Base-by-base conservation (phyloP, 2,888 invertebrate species). In the Philereme transversata region DNA sequence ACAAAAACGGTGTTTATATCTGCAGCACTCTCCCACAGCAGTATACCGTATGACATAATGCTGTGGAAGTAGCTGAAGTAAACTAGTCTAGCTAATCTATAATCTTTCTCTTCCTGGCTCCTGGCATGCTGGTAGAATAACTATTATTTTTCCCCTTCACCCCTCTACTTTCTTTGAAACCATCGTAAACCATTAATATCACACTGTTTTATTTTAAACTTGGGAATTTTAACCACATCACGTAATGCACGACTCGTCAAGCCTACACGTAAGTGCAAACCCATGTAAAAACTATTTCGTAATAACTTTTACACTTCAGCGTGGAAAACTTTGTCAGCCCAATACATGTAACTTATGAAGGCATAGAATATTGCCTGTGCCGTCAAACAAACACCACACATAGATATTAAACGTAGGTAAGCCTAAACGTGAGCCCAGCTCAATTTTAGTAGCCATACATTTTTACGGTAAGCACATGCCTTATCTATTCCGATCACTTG, bases 381-480 rank as follows among this genome's bases (percentile, higher is more conserved):
- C 35, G 35, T 56, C 45, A 51, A 51, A 46, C 45, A 51, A 34
- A 43, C 40, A 41, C 44, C 11, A 35, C 33, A 54, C 48, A 49
- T 8, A 50, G 57, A 35, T 46, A 46, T 41, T 34, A 53, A 36
- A 53, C 34, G 35, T 22, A 22, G 22, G 0, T 34, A 53, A 36
- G 49, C 53, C 49, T 51, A 45, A 46, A 40, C 22, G 45, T 34
- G 47, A 51, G 35, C 11, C 44, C 34, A 50, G 49, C 51, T 60
- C 63, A 58, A 58, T 64, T 68, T 66, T 61, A 64, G 57, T 53
- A 41, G 51, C 62, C 53, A 62, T 70, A 70, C 56, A 68, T 64
- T 70, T 70, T 70, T 70, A 66, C 63, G 60, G 56, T 45, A 50
- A 58, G 65, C 50, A 60, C 69, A 65, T 67, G 67, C 67, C 65